Evolutionary conservation across 1,140 invertebrate species (phyloP).

Genomic region (Nasonia longicornis): DNA sequence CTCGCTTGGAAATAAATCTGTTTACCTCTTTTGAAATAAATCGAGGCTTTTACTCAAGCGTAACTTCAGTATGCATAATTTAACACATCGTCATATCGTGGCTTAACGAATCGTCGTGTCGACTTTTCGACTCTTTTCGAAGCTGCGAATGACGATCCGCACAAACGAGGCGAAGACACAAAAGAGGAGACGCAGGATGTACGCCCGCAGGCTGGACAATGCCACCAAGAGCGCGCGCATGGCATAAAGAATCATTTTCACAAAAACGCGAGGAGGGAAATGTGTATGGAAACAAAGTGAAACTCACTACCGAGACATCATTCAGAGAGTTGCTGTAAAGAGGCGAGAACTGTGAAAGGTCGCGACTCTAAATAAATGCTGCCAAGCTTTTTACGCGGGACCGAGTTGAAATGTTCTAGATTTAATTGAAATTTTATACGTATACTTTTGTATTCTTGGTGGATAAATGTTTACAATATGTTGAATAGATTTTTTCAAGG

Average conservation of each 20-base stretch:
- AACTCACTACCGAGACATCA: slow-evolving; percentile 4
- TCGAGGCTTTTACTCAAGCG: not conserved
- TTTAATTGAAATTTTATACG: too few relatives aligned
- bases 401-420: too few relatives aligned
- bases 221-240: not conserved
- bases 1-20: not conserved
- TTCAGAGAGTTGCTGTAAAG: not conserved
- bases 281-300: slow-evolving; percentile 1
- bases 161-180: not conserved
- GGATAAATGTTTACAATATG: too few relatives aligned
- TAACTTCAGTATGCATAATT: not conserved
- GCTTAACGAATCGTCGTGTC: not conserved
- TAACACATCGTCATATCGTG: too few relatives aligned
- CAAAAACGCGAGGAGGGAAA: not conserved
- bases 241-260: not conserved
- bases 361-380: not conserved
- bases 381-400: too few relatives aligned
- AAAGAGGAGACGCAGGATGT: not conserved
- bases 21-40: not conserved
- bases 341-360: not conserved
- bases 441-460: too few relatives aligned
- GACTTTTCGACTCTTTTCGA: not conserved
- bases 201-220: not conserved
- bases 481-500: too few relatives aligned
- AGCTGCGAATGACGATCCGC: not conserved